Conservation (phyloP, 1,140 invertebrate genomes). For the Diachasma alloeum region DNA sequence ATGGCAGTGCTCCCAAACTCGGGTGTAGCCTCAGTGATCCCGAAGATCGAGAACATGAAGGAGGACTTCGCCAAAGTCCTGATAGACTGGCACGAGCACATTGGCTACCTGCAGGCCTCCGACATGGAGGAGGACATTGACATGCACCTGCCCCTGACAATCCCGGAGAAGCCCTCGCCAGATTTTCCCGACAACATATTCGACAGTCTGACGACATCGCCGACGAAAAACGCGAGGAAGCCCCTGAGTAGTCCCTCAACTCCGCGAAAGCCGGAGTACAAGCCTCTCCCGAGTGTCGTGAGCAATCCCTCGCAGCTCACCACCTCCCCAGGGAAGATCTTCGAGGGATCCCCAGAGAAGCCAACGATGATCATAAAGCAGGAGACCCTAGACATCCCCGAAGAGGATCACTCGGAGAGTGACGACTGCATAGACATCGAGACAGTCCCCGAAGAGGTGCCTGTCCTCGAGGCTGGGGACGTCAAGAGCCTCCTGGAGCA, state of each 20-base stretch:
- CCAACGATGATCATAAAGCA: not conserved
- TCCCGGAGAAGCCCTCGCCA: conserved; percentile 30
- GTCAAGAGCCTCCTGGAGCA: conserved; percentile 66
- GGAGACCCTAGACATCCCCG: not conserved
- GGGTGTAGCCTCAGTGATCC: conserved; percentile 42
- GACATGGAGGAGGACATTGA: conserved; percentile 55
- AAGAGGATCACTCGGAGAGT: conserved; percentile 21
- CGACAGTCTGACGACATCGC: not conserved
- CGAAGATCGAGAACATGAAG: conserved; percentile 48
- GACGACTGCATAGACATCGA: conserved; percentile 43
- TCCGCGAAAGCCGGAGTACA: too few species aligned
- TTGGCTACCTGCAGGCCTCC: conserved; percentile 51
- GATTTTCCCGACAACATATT: conserved; percentile 43
- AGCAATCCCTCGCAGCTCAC: too few species aligned
- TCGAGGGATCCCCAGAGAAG: not conserved
- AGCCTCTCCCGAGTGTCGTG: too few species aligned
- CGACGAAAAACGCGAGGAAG: not conserved
- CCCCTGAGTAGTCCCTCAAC: not conserved
- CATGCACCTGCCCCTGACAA: conserved; percentile 19
- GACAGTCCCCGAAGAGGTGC: conserved; percentile 39
- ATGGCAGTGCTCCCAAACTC: conserved; percentile 46
- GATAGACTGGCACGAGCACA: conserved; percentile 60
- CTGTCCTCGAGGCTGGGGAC: conserved; percentile 65
- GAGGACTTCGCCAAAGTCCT: conserved; percentile 62
- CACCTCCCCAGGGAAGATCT: not conserved